A percentile compares a stretch with the other conserved stretches of the same genome.
phyloP scores from a whole-genome alignment of 2,113 vertebrate species.

The Balaeniceps rex region DNA sequence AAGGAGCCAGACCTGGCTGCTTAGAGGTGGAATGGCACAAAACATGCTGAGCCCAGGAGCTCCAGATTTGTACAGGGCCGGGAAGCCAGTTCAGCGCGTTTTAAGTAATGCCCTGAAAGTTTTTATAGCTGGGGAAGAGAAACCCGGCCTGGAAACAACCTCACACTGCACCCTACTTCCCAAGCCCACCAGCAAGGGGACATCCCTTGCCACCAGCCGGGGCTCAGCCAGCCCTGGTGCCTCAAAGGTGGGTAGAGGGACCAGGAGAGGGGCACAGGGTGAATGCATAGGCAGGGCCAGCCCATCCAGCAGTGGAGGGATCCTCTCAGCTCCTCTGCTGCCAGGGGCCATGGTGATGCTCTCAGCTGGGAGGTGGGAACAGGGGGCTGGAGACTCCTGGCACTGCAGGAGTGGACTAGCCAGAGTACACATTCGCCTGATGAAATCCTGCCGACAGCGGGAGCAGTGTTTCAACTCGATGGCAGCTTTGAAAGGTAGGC shows the following conservation, averaged over 20 bases:
- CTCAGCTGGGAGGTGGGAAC: background rate
- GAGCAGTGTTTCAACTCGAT: background rate
- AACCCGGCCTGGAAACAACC: background rate
- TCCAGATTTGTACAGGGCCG: background rate
- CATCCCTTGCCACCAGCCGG: background rate
- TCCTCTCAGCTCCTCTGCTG: background rate
- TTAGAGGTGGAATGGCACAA: background rate
- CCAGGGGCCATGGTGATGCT: background rate
- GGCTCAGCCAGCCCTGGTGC: background rate
- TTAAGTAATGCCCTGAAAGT: background rate
- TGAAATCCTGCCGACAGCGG: background rate
- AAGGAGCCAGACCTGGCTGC: background rate
- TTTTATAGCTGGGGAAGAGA: background rate
- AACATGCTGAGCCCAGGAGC: background rate
- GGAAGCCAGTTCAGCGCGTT: background rate
- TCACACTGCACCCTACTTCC: background rate
- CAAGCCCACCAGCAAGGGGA: background rate
- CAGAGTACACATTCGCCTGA: fast-evolving
- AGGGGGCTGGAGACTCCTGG: background rate
- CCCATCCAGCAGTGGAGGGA: fast-evolving
- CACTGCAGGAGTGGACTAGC: background rate
- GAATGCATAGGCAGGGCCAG: background rate
- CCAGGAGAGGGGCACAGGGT: background rate
- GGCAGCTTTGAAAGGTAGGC: background rate
- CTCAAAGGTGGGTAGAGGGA: fast-evolving